These are phyloP conservation scores for Tinamus major DNA, from an alignment of 2,797 vertebrate species.

Conservation along the genomic window DNA sequence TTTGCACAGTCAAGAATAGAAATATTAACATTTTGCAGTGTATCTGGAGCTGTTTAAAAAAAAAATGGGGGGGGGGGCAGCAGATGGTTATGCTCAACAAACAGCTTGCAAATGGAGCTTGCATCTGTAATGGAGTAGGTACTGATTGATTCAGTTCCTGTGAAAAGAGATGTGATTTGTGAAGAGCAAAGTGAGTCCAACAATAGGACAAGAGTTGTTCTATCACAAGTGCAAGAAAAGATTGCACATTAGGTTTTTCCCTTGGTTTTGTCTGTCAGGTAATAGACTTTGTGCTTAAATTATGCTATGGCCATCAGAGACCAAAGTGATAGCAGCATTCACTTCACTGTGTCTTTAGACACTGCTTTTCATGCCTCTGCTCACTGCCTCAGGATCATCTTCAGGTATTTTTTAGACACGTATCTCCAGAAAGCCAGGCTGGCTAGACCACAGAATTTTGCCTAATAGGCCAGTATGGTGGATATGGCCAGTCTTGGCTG, in stretches of 20 bases:
- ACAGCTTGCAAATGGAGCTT: background rate
- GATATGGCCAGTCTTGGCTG: background rate
- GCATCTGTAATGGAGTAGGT: background rate
- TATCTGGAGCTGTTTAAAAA: background rate
- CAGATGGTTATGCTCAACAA: background rate
- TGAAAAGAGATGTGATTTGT: background rate
- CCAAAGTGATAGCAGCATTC: background rate
- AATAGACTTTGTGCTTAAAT: background rate
- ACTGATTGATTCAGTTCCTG: background rate
- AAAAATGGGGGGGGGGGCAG: background rate
- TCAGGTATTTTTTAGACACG: background rate
- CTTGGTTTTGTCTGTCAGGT: background rate
- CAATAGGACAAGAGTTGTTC: background rate
- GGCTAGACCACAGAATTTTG: background rate
- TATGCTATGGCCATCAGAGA: background rate
- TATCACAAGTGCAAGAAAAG: background rate
- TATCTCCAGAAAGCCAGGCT: background rate
- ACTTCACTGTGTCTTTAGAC: background rate
- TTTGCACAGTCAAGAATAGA: conserved; percentile 9
- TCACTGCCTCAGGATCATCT: background rate
- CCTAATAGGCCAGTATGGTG: background rate
- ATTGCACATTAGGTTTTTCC: background rate
- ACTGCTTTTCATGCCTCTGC: background rate
- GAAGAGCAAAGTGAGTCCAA: background rate
- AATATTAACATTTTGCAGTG: background rate